Percentiles rank a stretch among this genome's conserved stretches.
phyloP scores from a whole-genome alignment of 2,113 vertebrate genomes.

The Ciconia stormi region DNA sequence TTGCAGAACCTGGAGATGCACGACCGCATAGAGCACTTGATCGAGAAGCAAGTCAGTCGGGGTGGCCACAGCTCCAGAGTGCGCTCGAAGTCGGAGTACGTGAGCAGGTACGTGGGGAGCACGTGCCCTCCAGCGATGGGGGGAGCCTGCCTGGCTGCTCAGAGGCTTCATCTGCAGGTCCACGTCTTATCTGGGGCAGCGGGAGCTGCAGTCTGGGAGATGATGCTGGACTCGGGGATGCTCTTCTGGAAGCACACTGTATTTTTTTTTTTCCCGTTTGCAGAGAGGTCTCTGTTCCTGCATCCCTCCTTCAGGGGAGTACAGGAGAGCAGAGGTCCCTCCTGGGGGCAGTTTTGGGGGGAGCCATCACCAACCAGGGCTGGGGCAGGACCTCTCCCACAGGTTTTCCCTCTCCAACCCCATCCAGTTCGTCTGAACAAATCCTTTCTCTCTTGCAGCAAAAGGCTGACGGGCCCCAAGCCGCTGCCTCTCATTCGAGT shows the following conservation, averaged over 20 bases:
- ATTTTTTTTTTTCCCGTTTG: background rate
- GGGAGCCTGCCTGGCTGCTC: background rate
- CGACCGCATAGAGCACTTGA: slow-evolving; percentile 89
- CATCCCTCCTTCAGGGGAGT: background rate
- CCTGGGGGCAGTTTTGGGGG: rapidly evolving
- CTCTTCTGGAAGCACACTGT: background rate
- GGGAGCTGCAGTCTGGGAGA: background rate
- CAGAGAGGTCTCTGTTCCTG: background rate
- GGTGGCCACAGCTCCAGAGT: slow-evolving; percentile 57
- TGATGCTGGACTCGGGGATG: background rate
- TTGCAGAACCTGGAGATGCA: slow-evolving; percentile 91
- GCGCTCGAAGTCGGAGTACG: slow-evolving; percentile 79
- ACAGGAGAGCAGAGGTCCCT: background rate
- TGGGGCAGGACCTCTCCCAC: background rate
- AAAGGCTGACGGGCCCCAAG: slow-evolving; percentile 80
- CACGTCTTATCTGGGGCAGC: rapidly evolving
- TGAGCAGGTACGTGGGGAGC: slow-evolving; percentile 79
- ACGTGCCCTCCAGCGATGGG: rapidly evolving
- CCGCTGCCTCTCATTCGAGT: slow-evolving; percentile 89
- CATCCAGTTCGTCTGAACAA: background rate
- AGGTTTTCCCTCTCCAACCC: background rate
- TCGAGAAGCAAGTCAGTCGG: slow-evolving; percentile 79
- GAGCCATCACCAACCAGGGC: background rate
- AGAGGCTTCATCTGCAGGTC: background rate
- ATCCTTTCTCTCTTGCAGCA: slow-evolving; percentile 58